Base-by-base conservation (phyloP, 2,113 vertebrate species). In the Anser brachyrhynchus region DNA sequence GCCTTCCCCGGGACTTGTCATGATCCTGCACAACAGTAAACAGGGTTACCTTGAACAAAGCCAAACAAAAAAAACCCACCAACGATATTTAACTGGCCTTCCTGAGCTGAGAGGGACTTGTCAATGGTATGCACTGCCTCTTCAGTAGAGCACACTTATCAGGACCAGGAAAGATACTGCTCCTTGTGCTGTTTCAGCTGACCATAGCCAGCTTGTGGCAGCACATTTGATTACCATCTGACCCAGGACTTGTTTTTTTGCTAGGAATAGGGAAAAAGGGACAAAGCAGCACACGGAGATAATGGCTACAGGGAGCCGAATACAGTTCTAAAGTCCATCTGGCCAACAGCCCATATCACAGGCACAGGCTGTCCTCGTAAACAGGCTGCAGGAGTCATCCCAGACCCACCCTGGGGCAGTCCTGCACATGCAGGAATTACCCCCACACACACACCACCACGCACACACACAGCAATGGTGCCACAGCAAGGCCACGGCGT, bases 401-500 rank as follows among this genome's bases (percentile, higher is more conserved):
- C 66, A 29, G n/a, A 15, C 43, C 29, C 21, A 22, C 43, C 58
- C 41, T 13, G 25, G 20, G 25, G 74, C 29, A 1, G 0, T 41
- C 59, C 23, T 52, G 41, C 76, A 46, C 17, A 15, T 1, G 1
- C 13, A 82, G 37, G 64, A 43, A 70, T n/a, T 25, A 20, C 70
- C 54, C 46, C 3, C 9, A 11, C 1, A 0, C 31, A 43, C 52
- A 49, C 21, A 49, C 59, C 46, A 25, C 2, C 46, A 25, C 2
- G 33, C 14, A 15, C 57, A 26, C 14, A 15, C 57, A 26, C 9
- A 57, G 46, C 26, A 49, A 31, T 6, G 2, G 43, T 28, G 31
- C 70, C 37, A 3, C 0, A 0, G 17, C 59, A 29, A 85, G 37
- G 54, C 9, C 0, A 4, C 80, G 35, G 33, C 2, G 29, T 31